These are phyloP conservation scores for Augochlorella aurata DNA, from an alignment of 2,888 invertebrate genomes.

Conservation along the genomic window DNA sequence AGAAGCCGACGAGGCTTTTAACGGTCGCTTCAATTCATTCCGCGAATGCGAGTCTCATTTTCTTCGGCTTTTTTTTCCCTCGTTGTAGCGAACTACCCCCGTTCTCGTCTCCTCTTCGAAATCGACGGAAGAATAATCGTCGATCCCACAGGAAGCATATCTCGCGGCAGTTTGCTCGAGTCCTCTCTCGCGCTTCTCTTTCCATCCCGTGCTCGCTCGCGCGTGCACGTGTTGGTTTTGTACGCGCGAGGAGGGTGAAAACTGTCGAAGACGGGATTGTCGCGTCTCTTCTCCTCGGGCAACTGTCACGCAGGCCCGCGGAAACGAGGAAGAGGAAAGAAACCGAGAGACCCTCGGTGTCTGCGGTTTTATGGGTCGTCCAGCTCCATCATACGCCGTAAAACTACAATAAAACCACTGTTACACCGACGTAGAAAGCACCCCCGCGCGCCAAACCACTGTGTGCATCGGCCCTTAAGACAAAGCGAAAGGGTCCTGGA, in stretches of 20 bases:
- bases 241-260: slow-evolving; percentile 49
- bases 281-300: slow-evolving; percentile 49
- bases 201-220: slow-evolving; percentile 20
- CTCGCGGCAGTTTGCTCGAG: slow-evolving; percentile 48
- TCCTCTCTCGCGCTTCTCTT: slow-evolving; percentile 33
- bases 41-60: background rate
- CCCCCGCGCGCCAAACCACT: slow-evolving; percentile 72
- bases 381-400: slow-evolving; percentile 81
- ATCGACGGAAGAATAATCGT: slow-evolving; percentile 20
- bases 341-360: slow-evolving; percentile 65
- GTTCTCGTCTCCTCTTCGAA: too few species aligned
- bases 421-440: slow-evolving; percentile 74
- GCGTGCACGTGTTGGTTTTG: slow-evolving; percentile 44
- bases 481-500: slow-evolving; percentile 47
- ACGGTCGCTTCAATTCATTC: background rate
- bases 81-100: too few species aligned
- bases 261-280: slow-evolving; percentile 54
- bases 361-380: slow-evolving; percentile 79
- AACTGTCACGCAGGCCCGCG: slow-evolving; percentile 26
- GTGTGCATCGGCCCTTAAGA: slow-evolving; percentile 70
- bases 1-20: background rate
- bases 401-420: slow-evolving; percentile 81
- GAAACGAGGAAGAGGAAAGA: background rate
- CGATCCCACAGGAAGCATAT: slow-evolving; percentile 20
- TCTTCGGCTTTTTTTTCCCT: background rate